Conservation (phyloP, 2,113 vertebrate genomes). For the Dolichallabes microphthalmus region DNA sequence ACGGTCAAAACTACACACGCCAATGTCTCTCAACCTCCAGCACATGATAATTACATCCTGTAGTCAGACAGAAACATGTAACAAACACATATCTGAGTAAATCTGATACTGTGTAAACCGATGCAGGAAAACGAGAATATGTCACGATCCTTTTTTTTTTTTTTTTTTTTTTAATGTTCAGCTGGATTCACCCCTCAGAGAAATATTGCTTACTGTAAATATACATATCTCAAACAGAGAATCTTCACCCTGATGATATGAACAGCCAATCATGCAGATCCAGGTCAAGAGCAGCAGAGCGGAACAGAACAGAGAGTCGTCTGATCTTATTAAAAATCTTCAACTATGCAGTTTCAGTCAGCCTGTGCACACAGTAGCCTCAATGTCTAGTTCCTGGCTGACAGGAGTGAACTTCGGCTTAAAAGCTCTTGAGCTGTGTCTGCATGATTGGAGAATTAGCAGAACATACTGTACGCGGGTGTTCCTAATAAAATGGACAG, state of each 20-base stretch:
- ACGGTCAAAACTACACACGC: slow-evolving; percentile 6
- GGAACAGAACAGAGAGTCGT: too few species aligned
- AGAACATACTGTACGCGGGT: too few species aligned
- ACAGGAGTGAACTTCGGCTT: background rate
- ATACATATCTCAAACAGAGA: background rate
- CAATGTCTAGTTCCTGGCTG: background rate
- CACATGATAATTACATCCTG: background rate
- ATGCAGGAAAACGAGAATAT: slow-evolving; percentile 31
- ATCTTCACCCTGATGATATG: background rate
- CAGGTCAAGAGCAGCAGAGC: background rate
- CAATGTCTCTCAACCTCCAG: background rate
- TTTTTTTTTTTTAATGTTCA: background rate
- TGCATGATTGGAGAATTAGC: too few species aligned
- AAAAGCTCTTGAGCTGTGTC: too few species aligned
- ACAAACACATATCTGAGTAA: slow-evolving; percentile 28
- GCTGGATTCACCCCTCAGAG: background rate
- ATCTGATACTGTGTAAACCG: slow-evolving; percentile 35
- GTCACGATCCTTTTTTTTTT: background rate
- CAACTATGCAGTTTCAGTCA: background rate
- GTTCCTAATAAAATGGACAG: too few species aligned
- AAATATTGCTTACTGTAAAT: background rate
- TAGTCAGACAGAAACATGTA: background rate
- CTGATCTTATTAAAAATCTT: background rate
- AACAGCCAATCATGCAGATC: background rate
- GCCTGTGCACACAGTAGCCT: background rate